Percentiles rank a stretch among this genome's conserved stretches.
Conservation (phyloP, 2,797 vertebrate species). For the Clarias pachynema region DNA sequence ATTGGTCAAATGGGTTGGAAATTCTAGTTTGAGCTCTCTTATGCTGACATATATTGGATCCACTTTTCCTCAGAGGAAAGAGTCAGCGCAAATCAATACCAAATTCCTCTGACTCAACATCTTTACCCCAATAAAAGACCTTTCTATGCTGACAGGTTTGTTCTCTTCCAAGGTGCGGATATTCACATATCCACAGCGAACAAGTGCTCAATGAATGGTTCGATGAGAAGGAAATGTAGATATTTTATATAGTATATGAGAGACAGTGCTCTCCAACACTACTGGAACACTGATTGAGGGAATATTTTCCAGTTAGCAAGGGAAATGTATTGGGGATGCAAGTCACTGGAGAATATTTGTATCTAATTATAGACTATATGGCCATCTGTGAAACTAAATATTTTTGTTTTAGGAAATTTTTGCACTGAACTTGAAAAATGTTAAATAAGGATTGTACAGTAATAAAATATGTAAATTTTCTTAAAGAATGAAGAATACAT, state of each 20-base stretch:
- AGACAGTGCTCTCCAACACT: not conserved
- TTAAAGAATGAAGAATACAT: not conserved
- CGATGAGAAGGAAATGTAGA: not conserved
- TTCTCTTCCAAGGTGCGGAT: not conserved
- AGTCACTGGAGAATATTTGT: not conserved
- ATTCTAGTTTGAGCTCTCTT: not conserved
- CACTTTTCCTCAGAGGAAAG: not conserved
- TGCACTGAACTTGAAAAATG: not conserved
- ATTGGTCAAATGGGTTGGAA: not conserved
- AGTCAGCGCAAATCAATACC: not conserved
- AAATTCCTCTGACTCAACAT: not conserved
- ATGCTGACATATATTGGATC: not conserved
- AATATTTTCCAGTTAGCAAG: not conserved
- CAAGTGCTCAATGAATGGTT: not conserved
- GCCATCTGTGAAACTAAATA: not conserved
- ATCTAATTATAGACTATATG: not conserved
- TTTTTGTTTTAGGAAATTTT: not conserved
- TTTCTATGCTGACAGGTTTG: not conserved
- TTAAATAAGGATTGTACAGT: not conserved
- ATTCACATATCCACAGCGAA: not conserved
- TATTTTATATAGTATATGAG: not conserved
- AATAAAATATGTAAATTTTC: not conserved
- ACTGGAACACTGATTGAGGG: not conserved
- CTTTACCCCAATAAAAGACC: not conserved
- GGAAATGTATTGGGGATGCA: not conserved